Percentiles rank a stretch among this genome's conserved stretches.
These are phyloP conservation scores for Ophion costatus DNA, from an alignment of 2,888 invertebrate genomes.

Conservation along the genomic window DNA sequence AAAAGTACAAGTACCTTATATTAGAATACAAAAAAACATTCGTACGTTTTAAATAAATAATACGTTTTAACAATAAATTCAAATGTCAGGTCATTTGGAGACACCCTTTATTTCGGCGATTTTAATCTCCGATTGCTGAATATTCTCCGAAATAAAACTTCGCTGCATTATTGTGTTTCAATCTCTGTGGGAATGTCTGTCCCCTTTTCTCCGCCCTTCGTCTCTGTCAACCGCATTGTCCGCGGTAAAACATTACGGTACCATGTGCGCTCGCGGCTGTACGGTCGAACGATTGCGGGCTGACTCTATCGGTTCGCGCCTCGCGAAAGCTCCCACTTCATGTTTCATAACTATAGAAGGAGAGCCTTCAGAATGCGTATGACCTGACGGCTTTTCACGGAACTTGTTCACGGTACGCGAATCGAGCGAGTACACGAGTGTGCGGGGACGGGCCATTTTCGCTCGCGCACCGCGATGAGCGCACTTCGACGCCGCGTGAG, in stretches of 20 bases:
- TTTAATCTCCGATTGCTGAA: not conserved
- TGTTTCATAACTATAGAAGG: slow-evolving; percentile 7
- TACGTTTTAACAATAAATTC: too few relatives aligned
- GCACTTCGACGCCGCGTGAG: slow-evolving; percentile 12
- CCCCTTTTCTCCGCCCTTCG: not conserved
- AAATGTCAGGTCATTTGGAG: too few relatives aligned
- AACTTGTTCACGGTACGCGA: not conserved
- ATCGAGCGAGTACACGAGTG: not conserved
- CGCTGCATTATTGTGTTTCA: not conserved
- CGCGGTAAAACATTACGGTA: slow-evolving; percentile 21
- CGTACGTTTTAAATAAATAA: too few relatives aligned
- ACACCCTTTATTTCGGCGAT: not conserved
- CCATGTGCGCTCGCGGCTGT: slow-evolving; percentile 39
- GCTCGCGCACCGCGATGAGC: slow-evolving; percentile 11
- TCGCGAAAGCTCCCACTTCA: slow-evolving; percentile 31
- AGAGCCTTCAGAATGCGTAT: slow-evolving; percentile 52
- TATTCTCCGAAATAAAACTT: slow-evolving; percentile 2
- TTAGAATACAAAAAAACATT: too few relatives aligned
- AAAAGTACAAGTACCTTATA: too few relatives aligned
- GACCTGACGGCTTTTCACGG: slow-evolving; percentile 31
- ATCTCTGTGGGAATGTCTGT: not conserved
- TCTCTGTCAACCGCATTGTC: not conserved
- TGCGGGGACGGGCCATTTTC: slow-evolving; percentile 43
- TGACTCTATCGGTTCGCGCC: slow-evolving; percentile 50
- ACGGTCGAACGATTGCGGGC: slow-evolving; percentile 34